Base-by-base conservation (phyloP, 2,888 invertebrate species). In the Creontiades dilutus region DNA sequence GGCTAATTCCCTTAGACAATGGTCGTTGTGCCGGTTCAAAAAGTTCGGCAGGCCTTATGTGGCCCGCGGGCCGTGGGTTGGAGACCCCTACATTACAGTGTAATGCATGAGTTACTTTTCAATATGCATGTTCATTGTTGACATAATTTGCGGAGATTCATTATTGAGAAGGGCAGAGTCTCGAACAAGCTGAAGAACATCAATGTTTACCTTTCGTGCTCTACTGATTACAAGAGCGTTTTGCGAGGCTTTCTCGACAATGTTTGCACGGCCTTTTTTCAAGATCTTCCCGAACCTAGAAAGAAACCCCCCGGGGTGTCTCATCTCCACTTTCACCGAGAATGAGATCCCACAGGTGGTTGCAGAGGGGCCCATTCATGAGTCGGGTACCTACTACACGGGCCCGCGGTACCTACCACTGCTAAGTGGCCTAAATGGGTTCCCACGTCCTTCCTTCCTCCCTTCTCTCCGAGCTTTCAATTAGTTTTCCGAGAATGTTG, bases 381-480 rank as follows among this genome's bases (percentile, higher is more conserved):
- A 11, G 23, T 68, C 3, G 19, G n/a, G 16, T 19, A 19, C 19
- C 61, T 2, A 19, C 61, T 61, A 61, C 61, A 61, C 19, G 19
- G 19, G 61, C 37, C n/a, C 19, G 19, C n/a, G 61, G 19, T 14
- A 61, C 16, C n/a, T 19, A 1, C 9, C 61, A 16, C 9, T 19
- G 16, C n/a, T 61, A 61, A 61, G 61, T 61, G 61, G 61, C 19
- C 61, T 61, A 61, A 61, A 61, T 61, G 61, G 61, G 61, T 61
- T 61, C 61, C 61, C 61, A 61, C 61, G 61, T 61, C 19, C 61
- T 61, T 61, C 61, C 61, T 61, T 13, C 52, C 7, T 37, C 37
- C 37, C 37, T 37, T 4, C 61, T 61, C 61, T 16, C 61, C 52
- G 14, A 0, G 57, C 19, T 57, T 57, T 57, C 57, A 57, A n/a